Conservation (phyloP, 2,888 invertebrate genomes). For the Leptinotarsa haldemani region DNA sequence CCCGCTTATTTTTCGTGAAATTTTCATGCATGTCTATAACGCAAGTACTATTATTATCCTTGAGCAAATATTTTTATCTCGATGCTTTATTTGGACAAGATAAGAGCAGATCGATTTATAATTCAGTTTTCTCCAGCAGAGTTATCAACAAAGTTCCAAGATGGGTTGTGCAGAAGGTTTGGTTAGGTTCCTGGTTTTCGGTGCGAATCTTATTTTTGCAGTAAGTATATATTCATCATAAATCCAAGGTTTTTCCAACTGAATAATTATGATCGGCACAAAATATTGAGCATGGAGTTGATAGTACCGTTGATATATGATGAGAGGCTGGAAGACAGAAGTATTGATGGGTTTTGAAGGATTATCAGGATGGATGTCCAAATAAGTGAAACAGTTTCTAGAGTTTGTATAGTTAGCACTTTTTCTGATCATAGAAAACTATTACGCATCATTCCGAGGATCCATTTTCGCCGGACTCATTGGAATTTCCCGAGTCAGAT, state of each 20-base stretch:
- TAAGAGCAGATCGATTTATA: conserved; percentile 3
- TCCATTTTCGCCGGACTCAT: too few species aligned
- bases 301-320: too few species aligned
- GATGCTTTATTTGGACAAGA: conserved; percentile 18
- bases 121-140: not conserved
- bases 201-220: conserved; percentile 72
- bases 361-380: too few species aligned
- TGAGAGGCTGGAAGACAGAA: too few species aligned
- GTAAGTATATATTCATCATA: conserved; percentile 70
- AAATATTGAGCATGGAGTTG: too few species aligned
- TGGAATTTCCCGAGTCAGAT: too few species aligned
- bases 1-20: not conserved
- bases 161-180: conserved; percentile 61
- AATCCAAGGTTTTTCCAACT: not conserved
- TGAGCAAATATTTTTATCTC: conserved; percentile 25
- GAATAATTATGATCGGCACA: not conserved
- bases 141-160: not conserved
- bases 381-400: too few species aligned
- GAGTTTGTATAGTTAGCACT: too few species aligned
- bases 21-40: not conserved
- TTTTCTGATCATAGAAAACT: too few species aligned
- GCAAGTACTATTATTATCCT: conserved; percentile 9
- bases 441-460: too few species aligned
- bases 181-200: conserved; percentile 59
- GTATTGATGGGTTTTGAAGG: too few species aligned